Base-by-base conservation (phyloP, 2,113 vertebrate species). In the Xiphorhynchus elegans region DNA sequence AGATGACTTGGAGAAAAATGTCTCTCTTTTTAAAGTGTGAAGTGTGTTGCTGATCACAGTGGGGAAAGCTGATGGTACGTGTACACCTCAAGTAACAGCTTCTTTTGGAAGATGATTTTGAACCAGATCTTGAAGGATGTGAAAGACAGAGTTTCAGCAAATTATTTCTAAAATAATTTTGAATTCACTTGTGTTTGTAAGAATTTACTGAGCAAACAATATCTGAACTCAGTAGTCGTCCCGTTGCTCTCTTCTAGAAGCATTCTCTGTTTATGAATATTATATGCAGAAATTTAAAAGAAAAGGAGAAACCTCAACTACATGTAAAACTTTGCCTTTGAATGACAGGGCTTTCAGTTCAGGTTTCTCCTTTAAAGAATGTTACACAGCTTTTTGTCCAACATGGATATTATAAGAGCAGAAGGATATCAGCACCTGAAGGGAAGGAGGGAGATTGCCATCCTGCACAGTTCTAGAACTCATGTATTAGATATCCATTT, bases 11-110 rank as follows among this genome's bases (percentile, higher is more conserved):
- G 62, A 89, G 26, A 26, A 72, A 75, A 89, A 56, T 16, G 17
- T 52, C 55, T 37, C 0, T 14, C 29, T 67, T 85, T 68, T 77
- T 31, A 29, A 92, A 90, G 76, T 46, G 49, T 52, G 47, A 63
- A 53, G 3, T 17, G 4, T 47, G 23, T 29, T 0, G 0, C 56
- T 89, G 35, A 63, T 84, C 11, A 1, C 2, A 2, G 20, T 16
- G 9, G 10, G 39, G 17, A 64, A 79, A 79, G 23, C 10, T 69
- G 26, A 18, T 76, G 53, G 44, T 69, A 47, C 13, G 16, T 17
- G 39, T 47, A 44, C 72, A 85, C 2, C 18, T 82, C 44, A 73
- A 62, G 8, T 52, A 87, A 40, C 28, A 82, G 6, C 44, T 93
- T 68, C 53, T 89, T 4, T 52, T 87, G 31, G 58, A 72, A 93